These are phyloP conservation scores for Spizella passerina DNA, from an alignment of 2,797 vertebrate species.

Conservation along the genomic window DNA sequence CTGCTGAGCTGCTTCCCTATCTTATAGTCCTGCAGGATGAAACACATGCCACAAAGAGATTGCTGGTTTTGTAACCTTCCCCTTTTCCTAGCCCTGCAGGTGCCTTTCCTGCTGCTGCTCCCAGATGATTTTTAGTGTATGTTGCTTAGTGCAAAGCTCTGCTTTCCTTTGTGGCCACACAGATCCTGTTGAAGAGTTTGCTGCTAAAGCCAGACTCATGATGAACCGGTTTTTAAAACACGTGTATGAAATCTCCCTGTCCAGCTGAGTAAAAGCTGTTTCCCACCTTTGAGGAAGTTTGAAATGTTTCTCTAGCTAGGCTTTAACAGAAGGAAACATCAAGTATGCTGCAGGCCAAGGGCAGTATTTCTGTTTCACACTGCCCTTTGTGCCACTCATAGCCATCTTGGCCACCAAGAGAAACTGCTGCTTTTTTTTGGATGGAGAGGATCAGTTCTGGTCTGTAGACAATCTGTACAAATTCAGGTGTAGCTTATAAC, in stretches of 20 bases:
- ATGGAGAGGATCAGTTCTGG: not conserved
- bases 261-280: not conserved
- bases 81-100: not conserved
- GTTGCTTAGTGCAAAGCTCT: accelerated
- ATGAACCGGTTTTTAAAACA: not conserved
- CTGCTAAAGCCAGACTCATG: accelerated
- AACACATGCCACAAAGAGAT: not conserved
- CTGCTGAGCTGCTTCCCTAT: accelerated
- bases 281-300: not conserved
- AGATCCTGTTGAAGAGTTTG: not conserved
- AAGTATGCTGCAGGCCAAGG: not conserved
- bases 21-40: not conserved
- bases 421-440: not conserved
- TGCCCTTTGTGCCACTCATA: not conserved
- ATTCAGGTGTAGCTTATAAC: not conserved
- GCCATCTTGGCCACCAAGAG: not conserved
- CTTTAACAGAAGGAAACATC: not conserved
- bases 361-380: not conserved
- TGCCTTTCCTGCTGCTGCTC: not conserved
- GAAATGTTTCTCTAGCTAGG: not conserved
- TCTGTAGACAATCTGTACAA: not conserved
- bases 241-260: not conserved
- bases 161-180: not conserved
- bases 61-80: not conserved
- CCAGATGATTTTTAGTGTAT: accelerated